Evolutionary conservation across 2,797 vertebrate species (phyloP), one percentile per base, ranked within the genome.

Genomic region (Peromyscus melanophrys): DNA sequence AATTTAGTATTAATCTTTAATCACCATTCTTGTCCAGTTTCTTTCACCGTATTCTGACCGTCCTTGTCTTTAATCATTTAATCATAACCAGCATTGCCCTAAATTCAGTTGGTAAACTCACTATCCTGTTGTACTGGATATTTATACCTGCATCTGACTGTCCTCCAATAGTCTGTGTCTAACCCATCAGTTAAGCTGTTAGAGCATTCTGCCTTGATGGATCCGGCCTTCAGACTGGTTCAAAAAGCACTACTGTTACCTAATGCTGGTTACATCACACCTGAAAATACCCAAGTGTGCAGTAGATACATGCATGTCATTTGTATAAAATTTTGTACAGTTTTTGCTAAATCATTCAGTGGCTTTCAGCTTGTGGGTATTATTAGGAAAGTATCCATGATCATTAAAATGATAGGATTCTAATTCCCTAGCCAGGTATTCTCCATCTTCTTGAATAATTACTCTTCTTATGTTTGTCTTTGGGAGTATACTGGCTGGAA

Each of bases 291-390:
- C 59, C 85, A 95, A 57, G 40, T 97, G 34, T 97, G 61, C 0
- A 92, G 25, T 82, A 76, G 88, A 94, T 83, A 84, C 96, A 96
- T 97, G 80, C 73, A 89, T 90, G 17, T 94, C 77, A 97, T 23
- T 63, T 89, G 4, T 94, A 61, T 96, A 98, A 97, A 98, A 97
- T 97, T 96, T 97, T 96, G 29, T 90, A 84, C 43, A 57, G 25
- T 81, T 37, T 94, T 77, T 90, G n/a, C 43, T 96, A 92, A 94
- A 43, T 89, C 1, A 8, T 67, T 10, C 63, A 5, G 10, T 97
- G 95, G 67, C 76, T 96, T 90, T 80, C 57, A 88, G 55, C 81
- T 81, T 81, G 40, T 65, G 6, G 43, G 25, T 94, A 92, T 46
- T 59, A 27, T 6, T 69, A 87, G 43, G 80, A 95, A 90, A 90